Percentiles rank a stretch among this genome's conserved stretches.
These are phyloP conservation scores for Idaea straminata DNA, from an alignment of 2,888 invertebrate species.

Conservation along the genomic window DNA sequence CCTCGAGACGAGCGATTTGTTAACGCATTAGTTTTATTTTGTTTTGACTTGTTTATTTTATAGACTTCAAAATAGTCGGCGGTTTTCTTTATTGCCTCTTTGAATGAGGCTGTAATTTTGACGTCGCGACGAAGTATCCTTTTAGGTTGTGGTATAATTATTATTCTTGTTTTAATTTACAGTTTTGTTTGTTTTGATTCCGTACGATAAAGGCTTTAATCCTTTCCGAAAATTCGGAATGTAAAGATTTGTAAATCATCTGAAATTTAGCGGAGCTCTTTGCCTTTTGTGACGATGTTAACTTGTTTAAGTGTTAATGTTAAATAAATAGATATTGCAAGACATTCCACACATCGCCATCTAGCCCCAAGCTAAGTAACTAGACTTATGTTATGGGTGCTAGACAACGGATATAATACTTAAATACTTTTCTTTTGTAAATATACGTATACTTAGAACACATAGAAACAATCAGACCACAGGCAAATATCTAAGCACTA, in stretches of 20 bases:
- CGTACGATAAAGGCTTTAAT: not conserved
- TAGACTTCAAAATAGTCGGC: conserved; percentile 36
- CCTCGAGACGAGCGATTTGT: conserved; percentile 58
- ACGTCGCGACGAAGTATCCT: not conserved
- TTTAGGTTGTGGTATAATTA: conserved; percentile 12
- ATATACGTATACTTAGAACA: no score
- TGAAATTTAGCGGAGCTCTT: not conserved
- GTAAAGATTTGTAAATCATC: conserved; percentile 20
- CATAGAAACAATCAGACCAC: no score
- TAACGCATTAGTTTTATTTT: conserved; percentile 76
- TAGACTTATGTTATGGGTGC: no score
- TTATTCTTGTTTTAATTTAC: conserved; percentile 12
- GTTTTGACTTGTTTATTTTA: conserved; percentile 62
- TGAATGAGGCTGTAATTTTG: conserved; percentile 6
- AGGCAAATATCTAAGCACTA: no score
- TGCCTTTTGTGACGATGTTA: not conserved
- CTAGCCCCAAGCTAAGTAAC: no score
- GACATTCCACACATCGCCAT: no score
- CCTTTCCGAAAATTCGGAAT: conserved; percentile 4
- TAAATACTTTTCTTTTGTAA: no score
- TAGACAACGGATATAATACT: no score
- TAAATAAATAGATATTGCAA: no score
- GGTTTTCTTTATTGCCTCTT: conserved; percentile 27
- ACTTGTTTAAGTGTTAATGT: no score
- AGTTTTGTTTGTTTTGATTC: not conserved